A percentile compares a stretch with the other conserved stretches of the same genome.
Conservation (phyloP, 2,113 vertebrate species). For the Ictalurus punctatus region DNA sequence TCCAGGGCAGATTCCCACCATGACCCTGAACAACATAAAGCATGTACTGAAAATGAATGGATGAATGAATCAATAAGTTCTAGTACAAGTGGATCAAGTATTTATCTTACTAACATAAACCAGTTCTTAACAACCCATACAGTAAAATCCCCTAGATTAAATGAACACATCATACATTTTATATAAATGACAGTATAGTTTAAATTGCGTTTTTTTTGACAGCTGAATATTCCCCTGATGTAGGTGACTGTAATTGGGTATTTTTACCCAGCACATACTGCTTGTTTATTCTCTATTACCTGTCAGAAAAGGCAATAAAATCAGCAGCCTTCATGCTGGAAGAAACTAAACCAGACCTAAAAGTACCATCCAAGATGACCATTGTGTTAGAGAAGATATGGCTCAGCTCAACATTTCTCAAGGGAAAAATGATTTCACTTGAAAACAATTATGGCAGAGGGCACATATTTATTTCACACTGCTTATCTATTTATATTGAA, state of each 20-base stretch:
- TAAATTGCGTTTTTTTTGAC: not conserved
- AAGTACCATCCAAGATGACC: not conserved
- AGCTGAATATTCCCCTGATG: not conserved
- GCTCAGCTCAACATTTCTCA: not conserved
- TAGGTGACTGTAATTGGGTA: constrained; percentile 21
- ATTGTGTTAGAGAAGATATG: constrained; percentile 2
- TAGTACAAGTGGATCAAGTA: not conserved
- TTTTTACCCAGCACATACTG: constrained; percentile 2
- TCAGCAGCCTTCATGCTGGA: not conserved
- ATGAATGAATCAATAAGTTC: not conserved
- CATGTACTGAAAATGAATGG: not conserved
- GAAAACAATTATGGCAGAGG: constrained; percentile 4
- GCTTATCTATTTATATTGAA: constrained; percentile 2
- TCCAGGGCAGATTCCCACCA: not conserved
- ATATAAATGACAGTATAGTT: not conserved
- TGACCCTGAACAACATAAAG: not conserved
- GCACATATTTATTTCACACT: constrained; percentile 26
- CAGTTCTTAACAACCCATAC: not conserved
- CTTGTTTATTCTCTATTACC: constrained; percentile 11
- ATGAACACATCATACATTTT: not conserved
- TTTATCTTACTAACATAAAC: not conserved
- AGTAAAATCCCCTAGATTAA: not conserved
- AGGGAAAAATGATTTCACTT: not conserved
- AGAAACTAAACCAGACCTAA: not conserved
- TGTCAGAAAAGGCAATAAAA: constrained; percentile 3